phyloP scores from a whole-genome alignment of 2,113 vertebrate species.

The Gymnocephalus cernua region DNA sequence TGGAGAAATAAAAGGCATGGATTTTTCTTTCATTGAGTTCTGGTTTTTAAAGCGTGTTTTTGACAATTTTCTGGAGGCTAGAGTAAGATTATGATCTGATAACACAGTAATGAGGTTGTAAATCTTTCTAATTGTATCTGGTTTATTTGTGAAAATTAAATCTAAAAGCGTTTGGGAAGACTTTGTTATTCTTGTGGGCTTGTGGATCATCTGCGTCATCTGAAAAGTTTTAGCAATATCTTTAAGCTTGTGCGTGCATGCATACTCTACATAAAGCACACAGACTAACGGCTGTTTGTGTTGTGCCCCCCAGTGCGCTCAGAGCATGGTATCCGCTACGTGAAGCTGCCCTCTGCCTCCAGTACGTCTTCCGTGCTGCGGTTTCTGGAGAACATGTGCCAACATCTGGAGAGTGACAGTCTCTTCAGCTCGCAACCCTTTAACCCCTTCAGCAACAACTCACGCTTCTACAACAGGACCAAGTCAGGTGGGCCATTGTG shows the following conservation, averaged over 20 bases:
- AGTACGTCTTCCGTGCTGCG: slow-evolving; percentile 95
- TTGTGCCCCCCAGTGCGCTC: slow-evolving; percentile 86
- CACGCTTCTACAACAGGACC: slow-evolving; percentile 76
- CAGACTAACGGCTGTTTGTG: slow-evolving; percentile 38
- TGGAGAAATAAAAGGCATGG: not conserved
- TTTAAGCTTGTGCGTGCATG: not conserved
- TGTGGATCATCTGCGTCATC: not conserved
- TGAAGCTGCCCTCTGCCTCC: slow-evolving; percentile 94
- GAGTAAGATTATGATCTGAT: not conserved
- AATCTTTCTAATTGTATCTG: no score
- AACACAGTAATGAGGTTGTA: not conserved
- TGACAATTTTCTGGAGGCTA: not conserved
- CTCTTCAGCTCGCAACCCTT: slow-evolving; percentile 97
- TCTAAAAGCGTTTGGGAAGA: not conserved
- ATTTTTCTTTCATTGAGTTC: not conserved
- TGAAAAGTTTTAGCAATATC: not conserved
- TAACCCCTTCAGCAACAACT: slow-evolving; percentile 83
- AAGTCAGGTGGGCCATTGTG: slow-evolving; percentile 76
- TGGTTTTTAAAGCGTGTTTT: not conserved
- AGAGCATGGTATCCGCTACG: slow-evolving; percentile 90
- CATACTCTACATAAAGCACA: not conserved
- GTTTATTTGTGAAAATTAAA: no score
- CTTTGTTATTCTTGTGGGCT: not conserved
- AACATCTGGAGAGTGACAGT: slow-evolving; percentile 93
- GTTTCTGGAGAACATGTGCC: slow-evolving; percentile 96